Conservation (phyloP, 2,113 vertebrate genomes). For the Gallinago paraguaiae region DNA sequence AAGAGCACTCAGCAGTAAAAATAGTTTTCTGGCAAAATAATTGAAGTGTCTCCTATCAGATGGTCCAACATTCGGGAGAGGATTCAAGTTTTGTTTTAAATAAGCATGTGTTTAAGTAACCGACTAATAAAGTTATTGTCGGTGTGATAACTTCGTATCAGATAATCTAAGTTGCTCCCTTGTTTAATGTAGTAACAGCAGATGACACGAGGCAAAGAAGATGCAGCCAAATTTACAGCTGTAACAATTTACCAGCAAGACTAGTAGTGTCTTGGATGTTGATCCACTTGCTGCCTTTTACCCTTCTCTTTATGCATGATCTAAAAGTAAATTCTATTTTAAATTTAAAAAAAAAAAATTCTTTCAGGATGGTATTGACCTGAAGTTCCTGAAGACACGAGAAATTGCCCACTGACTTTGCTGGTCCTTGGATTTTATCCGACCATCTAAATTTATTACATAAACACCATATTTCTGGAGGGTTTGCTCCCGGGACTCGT, state of each 20-base stretch:
- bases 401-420: neutral
- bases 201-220: neutral
- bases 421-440: neutral
- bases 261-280: neutral
- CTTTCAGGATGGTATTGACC: neutral
- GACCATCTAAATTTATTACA: neutral
- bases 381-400: neutral
- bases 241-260: neutral
- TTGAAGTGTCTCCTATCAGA: neutral
- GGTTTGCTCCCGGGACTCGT: neutral
- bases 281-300: neutral
- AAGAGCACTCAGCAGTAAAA: neutral
- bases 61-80: neutral
- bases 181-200: neutral
- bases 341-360: neutral
- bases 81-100: neutral
- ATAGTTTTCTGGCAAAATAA: neutral
- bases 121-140: neutral
- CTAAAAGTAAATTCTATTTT: neutral
- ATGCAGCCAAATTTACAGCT: neutral
- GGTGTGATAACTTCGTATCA: neutral
- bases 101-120: neutral
- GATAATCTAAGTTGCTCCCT: neutral
- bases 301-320: neutral
- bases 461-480: neutral